Evolutionary conservation across 1,140 invertebrate genomes (phyloP).

Genomic region (Lepidostoma basale): DNA sequence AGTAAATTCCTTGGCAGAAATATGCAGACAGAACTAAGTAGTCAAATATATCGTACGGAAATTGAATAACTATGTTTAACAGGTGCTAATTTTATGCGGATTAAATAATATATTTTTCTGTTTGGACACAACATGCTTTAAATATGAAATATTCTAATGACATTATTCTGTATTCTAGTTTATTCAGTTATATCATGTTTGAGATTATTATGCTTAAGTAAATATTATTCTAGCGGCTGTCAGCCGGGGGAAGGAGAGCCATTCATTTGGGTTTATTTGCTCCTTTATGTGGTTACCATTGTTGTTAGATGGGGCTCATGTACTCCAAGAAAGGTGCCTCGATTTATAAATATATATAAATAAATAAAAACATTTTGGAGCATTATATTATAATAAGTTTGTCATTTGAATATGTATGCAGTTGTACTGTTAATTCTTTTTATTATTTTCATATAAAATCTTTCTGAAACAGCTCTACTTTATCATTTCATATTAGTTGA

Average conservation of each 20-base stretch:
- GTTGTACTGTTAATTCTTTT: no score
- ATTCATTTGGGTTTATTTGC: background rate
- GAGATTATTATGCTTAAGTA: conserved; percentile 20
- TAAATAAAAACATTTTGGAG: conserved; percentile 19
- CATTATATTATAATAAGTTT: conserved; percentile 20
- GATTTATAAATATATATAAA: conserved; percentile 11
- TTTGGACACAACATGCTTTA: conserved; percentile 8
- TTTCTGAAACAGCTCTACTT: no score
- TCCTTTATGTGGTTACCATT: background rate
- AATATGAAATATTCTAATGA: background rate
- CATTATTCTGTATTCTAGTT: background rate
- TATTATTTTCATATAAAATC: no score
- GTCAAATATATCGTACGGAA: no score
- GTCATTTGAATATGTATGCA: no score
- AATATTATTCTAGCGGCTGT: background rate
- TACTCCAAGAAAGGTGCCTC: conserved; percentile 13
- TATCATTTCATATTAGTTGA: no score
- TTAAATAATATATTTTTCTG: background rate
- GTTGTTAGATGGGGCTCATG: background rate
- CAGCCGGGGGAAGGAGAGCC: background rate
- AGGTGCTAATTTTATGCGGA: conserved; percentile 1
- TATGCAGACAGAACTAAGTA: no score
- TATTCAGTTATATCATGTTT: background rate
- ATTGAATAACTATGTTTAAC: no score
- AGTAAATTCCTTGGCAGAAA: no score